A percentile compares a stretch with the other conserved stretches of the same genome.
These are phyloP conservation scores for Decapterus maruadsi DNA, from an alignment of 2,797 vertebrate genomes.

Conservation along the genomic window DNA sequence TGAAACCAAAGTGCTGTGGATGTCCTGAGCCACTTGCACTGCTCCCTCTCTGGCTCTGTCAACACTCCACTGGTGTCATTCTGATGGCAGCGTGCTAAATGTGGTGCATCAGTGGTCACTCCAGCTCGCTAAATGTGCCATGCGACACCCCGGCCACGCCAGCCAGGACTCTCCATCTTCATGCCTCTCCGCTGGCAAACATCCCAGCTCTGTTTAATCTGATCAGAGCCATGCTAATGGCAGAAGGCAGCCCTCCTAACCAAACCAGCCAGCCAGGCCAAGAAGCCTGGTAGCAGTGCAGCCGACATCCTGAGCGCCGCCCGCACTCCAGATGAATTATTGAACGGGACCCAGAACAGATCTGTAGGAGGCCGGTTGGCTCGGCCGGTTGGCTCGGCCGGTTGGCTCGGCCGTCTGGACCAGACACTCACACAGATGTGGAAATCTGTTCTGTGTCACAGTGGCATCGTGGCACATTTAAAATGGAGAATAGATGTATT, in stretches of 20 bases:
- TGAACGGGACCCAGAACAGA: conserved; percentile 63
- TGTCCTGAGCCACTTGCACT: conserved; percentile 28
- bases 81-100: conserved; percentile 70
- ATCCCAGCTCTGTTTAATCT: conserved; percentile 62
- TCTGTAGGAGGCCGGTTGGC: conserved; percentile 27
- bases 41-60: conserved; percentile 41
- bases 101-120: conserved; percentile 66
- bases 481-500: conserved; percentile 11
- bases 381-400: conserved; percentile 9
- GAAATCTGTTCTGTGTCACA: conserved; percentile 41
- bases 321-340: conserved; percentile 62
- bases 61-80: conserved; percentile 52
- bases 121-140: conserved; percentile 67
- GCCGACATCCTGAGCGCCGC: conserved; percentile 65
- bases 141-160: conserved; percentile 52
- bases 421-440: conserved; percentile 37
- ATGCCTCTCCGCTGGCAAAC: conserved; percentile 56
- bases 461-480: conserved; percentile 2
- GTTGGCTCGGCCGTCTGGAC: conserved; percentile 36
- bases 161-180: conserved; percentile 49
- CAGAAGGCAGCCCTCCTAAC: conserved; percentile 73
- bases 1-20: conserved; percentile 6
- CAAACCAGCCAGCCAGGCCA: conserved; percentile 58
- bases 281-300: conserved; percentile 60
- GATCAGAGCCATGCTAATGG: conserved; percentile 75